Evolutionary conservation across 2,888 invertebrate genomes (phyloP), one percentile per base, ranked within the genome.

Genomic region (Gari tellinella): DNA sequence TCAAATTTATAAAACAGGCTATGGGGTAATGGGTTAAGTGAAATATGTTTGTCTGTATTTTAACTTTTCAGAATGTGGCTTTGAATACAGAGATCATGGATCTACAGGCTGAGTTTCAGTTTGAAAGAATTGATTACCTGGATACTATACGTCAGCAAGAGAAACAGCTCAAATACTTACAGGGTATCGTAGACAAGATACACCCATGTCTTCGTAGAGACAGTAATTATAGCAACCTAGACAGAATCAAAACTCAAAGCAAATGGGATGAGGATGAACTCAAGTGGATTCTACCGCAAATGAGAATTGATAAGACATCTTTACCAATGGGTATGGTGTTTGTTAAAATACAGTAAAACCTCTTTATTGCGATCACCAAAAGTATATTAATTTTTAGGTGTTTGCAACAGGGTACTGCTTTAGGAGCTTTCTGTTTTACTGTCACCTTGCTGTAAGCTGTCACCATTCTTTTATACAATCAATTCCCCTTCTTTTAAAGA

Each of bases 21-120:
- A n/a, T n/a, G n/a, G n/a, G n/a, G n/a, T n/a, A n/a, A n/a, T n/a
- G n/a, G n/a, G n/a, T n/a, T n/a, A 31, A 7, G 31, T 31, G 31
- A 31, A 7, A 7, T 10, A 17, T 43, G 43, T 17, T 43, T 43
- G 19, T 8, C 14, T 19, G 14, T 43, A 4, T 43, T 43, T 8
- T 45, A 45, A 15, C 8, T 51, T 73, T 86, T 19, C 84, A 94
- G 94, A 94, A 95, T 23, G 94, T 94, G 84, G 93, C 94, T 19
- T 90, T 96, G 58, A 95, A 96, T 86, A 93, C 94, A 66, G 96
- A 96, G 91, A 94, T 96, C 23, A 92, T 93, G 5, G 96, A 96
- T 90, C 92, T 97, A 2, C 96, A 96, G 85, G 94, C 95, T 12
- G 96, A 96, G 92, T 96, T 96, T 91, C 95, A 96, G 91, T 93